Evolutionary conservation across 1,140 invertebrate genomes (phyloP).

Genomic region (Scaptomyza hsui): DNA sequence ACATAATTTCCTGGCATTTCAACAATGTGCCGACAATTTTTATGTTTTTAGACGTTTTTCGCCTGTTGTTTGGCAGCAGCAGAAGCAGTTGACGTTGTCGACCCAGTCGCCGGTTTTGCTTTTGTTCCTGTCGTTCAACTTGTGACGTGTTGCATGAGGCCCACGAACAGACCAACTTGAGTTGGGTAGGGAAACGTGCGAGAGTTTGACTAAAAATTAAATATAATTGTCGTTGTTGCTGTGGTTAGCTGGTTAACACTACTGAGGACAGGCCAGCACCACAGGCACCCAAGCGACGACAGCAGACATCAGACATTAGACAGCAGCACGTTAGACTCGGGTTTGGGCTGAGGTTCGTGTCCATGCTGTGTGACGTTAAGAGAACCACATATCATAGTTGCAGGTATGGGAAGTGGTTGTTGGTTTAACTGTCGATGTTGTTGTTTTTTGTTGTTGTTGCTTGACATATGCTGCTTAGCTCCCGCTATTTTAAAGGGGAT

Average conservation of each 20-base stretch:
- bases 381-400: constrained; percentile 42
- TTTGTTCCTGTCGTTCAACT: constrained; percentile 73
- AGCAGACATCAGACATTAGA: constrained; percentile 29
- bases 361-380: constrained; percentile 32
- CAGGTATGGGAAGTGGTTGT: constrained; percentile 14
- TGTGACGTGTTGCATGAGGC: constrained; percentile 75
- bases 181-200: constrained; percentile 53
- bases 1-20: constrained; percentile 77
- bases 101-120: constrained; percentile 51
- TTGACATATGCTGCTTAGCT: constrained; percentile 24
- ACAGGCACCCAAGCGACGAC: constrained; percentile 33
- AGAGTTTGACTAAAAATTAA: constrained; percentile 73
- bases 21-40: constrained; percentile 77
- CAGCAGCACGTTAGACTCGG: constrained; percentile 16
- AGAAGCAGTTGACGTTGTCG: constrained; percentile 47
- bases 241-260: constrained; percentile 50
- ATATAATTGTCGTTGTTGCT: constrained; percentile 69
- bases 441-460: no score
- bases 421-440: constrained; percentile 13
- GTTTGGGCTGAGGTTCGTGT: constrained; percentile 23
- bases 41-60: constrained; percentile 66
- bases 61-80: constrained; percentile 25
- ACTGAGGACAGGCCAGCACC: constrained; percentile 36
- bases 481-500: neutral
- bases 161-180: constrained; percentile 19